Evolutionary conservation across 2,113 vertebrate genomes (phyloP).

Genomic region (Aplodontia rufa): DNA sequence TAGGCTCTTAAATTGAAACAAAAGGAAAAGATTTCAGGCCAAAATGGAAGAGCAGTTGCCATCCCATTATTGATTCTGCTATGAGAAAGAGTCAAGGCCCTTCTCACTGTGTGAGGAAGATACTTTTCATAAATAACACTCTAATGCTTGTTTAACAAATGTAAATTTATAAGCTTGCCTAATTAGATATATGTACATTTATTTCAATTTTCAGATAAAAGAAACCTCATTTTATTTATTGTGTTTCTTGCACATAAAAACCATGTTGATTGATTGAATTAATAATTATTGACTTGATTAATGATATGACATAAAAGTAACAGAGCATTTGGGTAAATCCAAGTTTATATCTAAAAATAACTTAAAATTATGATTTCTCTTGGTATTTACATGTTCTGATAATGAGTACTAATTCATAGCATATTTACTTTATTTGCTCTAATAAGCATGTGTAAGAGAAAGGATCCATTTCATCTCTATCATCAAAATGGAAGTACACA

Average conservation of each 20-base stretch:
- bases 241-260: background rate
- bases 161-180: background rate
- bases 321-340: background rate
- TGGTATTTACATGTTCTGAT: background rate
- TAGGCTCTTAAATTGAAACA: background rate
- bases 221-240: background rate
- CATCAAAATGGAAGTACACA: background rate
- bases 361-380: background rate
- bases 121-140: background rate
- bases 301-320: background rate
- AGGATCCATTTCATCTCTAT: background rate
- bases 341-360: background rate
- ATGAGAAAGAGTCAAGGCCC: background rate
- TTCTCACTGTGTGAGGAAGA: background rate
- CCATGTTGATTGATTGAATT: background rate
- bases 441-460: background rate
- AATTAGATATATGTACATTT: background rate
- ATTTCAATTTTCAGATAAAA: background rate
- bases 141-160: background rate
- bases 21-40: background rate
- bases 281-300: background rate
- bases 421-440: background rate
- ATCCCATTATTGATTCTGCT: background rate
- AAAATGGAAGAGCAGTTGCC: background rate
- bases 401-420: background rate